Conservation (phyloP, 1,140 invertebrate species). For the Drosophila santomea region DNA sequence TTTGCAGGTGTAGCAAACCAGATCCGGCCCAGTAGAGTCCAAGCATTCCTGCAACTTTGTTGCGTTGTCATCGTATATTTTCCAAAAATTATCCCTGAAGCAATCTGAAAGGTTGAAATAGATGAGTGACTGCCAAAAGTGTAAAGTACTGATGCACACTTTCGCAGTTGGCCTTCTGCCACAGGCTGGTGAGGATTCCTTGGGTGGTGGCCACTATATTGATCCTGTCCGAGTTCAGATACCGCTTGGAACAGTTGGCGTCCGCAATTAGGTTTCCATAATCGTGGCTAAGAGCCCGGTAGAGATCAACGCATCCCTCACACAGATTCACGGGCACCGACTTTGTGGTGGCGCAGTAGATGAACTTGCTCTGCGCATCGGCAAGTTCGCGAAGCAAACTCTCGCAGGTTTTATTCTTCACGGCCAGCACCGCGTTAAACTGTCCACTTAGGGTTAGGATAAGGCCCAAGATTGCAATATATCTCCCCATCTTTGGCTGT, state of each 20-base stretch:
- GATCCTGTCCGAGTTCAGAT: constrained; percentile 69
- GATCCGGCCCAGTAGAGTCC: not conserved
- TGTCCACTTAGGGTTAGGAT: constrained; percentile 5
- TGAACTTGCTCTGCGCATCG: constrained; percentile 46
- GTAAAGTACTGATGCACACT: constrained; percentile 38
- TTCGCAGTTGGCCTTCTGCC: constrained; percentile 68
- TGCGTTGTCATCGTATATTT: constrained; percentile 18
- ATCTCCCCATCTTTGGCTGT: constrained; percentile 22
- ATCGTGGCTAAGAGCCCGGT: not conserved
- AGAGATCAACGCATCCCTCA: constrained; percentile 17
- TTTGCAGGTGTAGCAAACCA: constrained; percentile 46
- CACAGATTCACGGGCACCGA: constrained; percentile 66
- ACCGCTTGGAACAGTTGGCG: constrained; percentile 55
- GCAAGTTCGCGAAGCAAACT: constrained; percentile 40
- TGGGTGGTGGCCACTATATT: constrained; percentile 68
- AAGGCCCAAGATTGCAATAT: constrained; percentile 1
- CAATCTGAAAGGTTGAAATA: constrained; percentile 50
- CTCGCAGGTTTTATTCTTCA: constrained; percentile 4
- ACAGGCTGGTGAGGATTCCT: constrained; percentile 52
- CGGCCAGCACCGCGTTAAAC: not conserved
- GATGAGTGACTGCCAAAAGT: not conserved
- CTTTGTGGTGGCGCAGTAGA: constrained; percentile 62
- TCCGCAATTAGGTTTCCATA: constrained; percentile 30
- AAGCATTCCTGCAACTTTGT: not conserved
- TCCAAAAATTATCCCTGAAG: constrained; percentile 25